Percentiles rank a stretch among this genome's conserved stretches.
These are phyloP conservation scores for Manduca sexta DNA, from an alignment of 1,140 invertebrate genomes.

Conservation along the genomic window DNA sequence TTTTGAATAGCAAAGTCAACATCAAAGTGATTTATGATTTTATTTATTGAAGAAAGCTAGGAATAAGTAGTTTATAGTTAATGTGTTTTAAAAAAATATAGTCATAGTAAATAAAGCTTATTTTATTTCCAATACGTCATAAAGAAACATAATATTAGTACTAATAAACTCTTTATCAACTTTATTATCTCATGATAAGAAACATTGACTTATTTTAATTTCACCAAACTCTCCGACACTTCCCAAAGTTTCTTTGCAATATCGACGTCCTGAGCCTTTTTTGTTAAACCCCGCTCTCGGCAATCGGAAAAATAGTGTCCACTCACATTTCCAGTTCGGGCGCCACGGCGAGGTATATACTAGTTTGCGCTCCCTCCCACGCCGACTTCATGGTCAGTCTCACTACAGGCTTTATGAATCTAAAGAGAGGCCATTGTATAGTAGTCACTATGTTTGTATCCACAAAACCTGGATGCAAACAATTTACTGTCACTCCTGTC, in stretches of 20 bases:
- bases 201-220: slow-evolving; percentile 23
- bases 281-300: slow-evolving; percentile 27
- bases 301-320: slow-evolving; percentile 78
- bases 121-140: no score
- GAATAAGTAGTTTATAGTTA: no score
- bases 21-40: slow-evolving; percentile 28
- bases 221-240: slow-evolving; percentile 53
- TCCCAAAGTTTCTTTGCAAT: slow-evolving; percentile 62
- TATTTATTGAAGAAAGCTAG: no score
- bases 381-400: slow-evolving; percentile 24
- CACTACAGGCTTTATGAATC: slow-evolving; percentile 10
- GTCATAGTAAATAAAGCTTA: no score
- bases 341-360: slow-evolving; percentile 73
- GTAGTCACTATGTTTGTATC: slow-evolving; percentile 27
- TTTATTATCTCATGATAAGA: no score
- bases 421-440: slow-evolving; percentile 11
- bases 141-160: no score
- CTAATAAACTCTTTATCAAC: no score
- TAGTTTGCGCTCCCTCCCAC: slow-evolving; percentile 75
- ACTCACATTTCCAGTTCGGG: slow-evolving; percentile 69
- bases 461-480: slow-evolving; percentile 84
- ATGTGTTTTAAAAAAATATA: no score
- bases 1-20: slow-evolving; percentile 28
- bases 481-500: slow-evolving; percentile 84
- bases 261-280: slow-evolving; percentile 37